These are phyloP conservation scores for Premnoplex brunnescens DNA, from an alignment of 2,797 vertebrate species.

Conservation along the genomic window DNA sequence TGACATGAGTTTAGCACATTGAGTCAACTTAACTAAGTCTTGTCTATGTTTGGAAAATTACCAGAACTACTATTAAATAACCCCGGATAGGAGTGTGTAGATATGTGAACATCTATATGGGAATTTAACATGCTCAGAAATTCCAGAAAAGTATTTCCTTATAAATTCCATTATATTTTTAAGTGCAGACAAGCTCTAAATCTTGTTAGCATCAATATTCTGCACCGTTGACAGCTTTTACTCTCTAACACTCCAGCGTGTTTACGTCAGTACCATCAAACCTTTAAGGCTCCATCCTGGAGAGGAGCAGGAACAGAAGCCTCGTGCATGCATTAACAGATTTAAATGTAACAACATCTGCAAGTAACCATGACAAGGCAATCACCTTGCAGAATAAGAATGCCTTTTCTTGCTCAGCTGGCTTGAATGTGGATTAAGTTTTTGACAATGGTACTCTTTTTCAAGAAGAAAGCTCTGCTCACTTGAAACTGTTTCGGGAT, in stretches of 20 bases:
- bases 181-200: background rate
- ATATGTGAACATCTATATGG: background rate
- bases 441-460: background rate
- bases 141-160: background rate
- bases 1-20: background rate
- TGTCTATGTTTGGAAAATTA: background rate
- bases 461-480: background rate
- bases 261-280: background rate
- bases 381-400: background rate
- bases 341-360: background rate
- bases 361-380: background rate
- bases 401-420: background rate
- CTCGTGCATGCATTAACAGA: background rate
- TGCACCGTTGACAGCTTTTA: background rate
- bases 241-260: background rate
- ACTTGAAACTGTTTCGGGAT: background rate
- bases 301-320: background rate
- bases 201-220: background rate
- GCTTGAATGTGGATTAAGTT: conserved; percentile 24
- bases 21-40: conserved; percentile 7
- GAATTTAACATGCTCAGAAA: background rate
- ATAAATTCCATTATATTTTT: background rate
- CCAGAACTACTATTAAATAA: background rate
- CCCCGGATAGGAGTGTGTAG: background rate
- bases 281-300: background rate